Base-by-base conservation (phyloP, 2,113 vertebrate species). In the Nicator chloris region DNA sequence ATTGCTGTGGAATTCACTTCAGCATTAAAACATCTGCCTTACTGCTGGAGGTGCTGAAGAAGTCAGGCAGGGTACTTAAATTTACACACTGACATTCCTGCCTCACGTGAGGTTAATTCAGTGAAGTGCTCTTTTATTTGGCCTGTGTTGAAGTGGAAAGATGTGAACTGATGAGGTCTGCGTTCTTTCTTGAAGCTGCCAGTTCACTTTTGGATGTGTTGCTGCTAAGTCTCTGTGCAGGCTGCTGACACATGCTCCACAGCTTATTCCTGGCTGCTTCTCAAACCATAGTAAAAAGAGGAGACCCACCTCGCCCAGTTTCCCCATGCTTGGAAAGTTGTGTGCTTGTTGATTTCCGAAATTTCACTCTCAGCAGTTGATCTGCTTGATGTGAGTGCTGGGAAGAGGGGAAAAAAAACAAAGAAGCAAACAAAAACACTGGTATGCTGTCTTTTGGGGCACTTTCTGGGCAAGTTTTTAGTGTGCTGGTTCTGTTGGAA, bases 151-250 rank as follows among this genome's bases (percentile, higher is more conserved):
- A 90, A 96, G 68, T 94, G 92, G 87, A 94, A 96, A 94, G 93
- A 96, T 83, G 79, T 77, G 82, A 92, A 64, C 66, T 70, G 90
- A 66, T 93, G 95, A 93, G 87, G 94, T 93, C 92, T 96, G 94
- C 0, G 2, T 96, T 97, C 90, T 90, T 54, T 97, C 94, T 66
- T 85, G 63, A 88, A 90, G 39, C 92, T 94, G 93, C 75, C 85
- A 70, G 85, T 82, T 91, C 4, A 0, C 82, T 91, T 95, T 94
- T 13, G 4, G 75, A 79, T 80, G 82, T 82, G 90, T 88, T 91
- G 50, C 91, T 96, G 92, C 53, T 28, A 56, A 91, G 69, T 81
- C 16, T 96, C 73, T 3, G 2, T 77, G 59, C 78, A 63, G 89
- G 82, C 94, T 90, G 90, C 87, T 90, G 93, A 91, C 84, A 82